Percentiles rank a stretch among this genome's conserved stretches.
These are phyloP conservation scores for Gallinago media DNA, from an alignment of 2,113 vertebrate genomes.

Conservation along the genomic window DNA sequence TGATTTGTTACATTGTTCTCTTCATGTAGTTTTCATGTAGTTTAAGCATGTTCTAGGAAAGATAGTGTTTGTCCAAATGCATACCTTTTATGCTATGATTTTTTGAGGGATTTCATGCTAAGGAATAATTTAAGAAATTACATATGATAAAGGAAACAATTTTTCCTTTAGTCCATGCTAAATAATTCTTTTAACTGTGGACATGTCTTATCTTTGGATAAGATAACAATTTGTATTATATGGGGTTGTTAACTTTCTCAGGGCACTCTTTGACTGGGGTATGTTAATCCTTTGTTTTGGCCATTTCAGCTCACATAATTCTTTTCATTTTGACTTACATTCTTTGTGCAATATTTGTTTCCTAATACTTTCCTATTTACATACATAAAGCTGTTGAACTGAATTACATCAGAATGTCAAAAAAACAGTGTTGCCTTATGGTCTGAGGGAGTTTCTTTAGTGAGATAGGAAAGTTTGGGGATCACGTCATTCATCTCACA, in stretches of 20 bases:
- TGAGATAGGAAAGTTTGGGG: neutral
- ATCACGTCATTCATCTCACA: neutral
- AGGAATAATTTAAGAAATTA: neutral
- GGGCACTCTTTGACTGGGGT: neutral
- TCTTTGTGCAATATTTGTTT: neutral
- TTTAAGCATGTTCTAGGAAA: neutral
- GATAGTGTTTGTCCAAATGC: neutral
- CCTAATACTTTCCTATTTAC: neutral
- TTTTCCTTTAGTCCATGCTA: neutral
- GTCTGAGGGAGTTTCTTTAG: neutral
- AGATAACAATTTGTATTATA: neutral
- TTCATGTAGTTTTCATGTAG: neutral
- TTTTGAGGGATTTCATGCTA: neutral
- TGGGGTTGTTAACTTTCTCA: neutral
- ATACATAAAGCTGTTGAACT: neutral
- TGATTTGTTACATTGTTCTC: neutral
- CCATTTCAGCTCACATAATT: neutral
- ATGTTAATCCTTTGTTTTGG: neutral
- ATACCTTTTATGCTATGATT: neutral
- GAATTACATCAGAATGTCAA: neutral
- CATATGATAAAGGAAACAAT: neutral
- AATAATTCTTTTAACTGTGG: conserved; percentile 17
- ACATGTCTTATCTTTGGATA: conserved; percentile 13
- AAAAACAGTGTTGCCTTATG: neutral
- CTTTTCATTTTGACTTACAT: neutral